These are phyloP conservation scores for Mesoligia furuncula DNA, from an alignment of 2,888 invertebrate species.

Conservation along the genomic window DNA sequence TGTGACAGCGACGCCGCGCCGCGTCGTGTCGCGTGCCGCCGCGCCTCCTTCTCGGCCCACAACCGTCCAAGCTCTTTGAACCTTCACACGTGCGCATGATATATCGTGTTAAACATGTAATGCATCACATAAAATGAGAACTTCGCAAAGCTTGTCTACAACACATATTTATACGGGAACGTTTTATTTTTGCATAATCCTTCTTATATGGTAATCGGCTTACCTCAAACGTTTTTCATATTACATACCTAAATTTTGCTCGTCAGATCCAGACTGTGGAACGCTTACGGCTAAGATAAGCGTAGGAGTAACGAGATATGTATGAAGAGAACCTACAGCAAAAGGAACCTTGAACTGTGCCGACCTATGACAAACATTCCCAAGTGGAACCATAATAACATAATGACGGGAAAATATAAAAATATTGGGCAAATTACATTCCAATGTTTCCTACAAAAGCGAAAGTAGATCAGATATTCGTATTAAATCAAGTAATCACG, in stretches of 20 bases:
- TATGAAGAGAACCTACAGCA: constrained; percentile 35
- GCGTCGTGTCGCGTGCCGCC: constrained; percentile 45
- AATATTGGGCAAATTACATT: constrained; percentile 48
- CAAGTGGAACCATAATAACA: constrained; percentile 45
- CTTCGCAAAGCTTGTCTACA: constrained; percentile 47
- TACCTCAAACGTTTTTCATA: constrained; percentile 61
- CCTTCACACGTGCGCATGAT: constrained; percentile 70
- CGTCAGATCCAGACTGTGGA: constrained; percentile 28
- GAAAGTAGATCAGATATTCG: constrained; percentile 50
- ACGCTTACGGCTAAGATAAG: constrained; percentile 35
- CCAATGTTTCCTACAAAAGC: constrained; percentile 53
- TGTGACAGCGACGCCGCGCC: constrained; percentile 71
- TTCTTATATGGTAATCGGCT: constrained; percentile 63
- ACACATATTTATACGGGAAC: constrained; percentile 50
- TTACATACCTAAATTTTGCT: constrained; percentile 49
- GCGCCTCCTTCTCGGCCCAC: constrained; percentile 57
- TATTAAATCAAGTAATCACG: constrained; percentile 57
- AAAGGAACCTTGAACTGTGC: constrained; percentile 51
- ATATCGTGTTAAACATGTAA: constrained; percentile 68
- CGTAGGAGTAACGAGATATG: constrained; percentile 22
- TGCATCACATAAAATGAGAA: constrained; percentile 63
- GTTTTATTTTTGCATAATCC: constrained; percentile 62
- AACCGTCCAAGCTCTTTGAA: constrained; percentile 67
- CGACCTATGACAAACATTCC: constrained; percentile 60
- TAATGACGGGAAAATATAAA: constrained; percentile 49